Percentiles rank a stretch among this genome's conserved stretches.
Evolutionary conservation across 2,888 invertebrate species (phyloP).

Genomic region (Lasiommata megera): DNA sequence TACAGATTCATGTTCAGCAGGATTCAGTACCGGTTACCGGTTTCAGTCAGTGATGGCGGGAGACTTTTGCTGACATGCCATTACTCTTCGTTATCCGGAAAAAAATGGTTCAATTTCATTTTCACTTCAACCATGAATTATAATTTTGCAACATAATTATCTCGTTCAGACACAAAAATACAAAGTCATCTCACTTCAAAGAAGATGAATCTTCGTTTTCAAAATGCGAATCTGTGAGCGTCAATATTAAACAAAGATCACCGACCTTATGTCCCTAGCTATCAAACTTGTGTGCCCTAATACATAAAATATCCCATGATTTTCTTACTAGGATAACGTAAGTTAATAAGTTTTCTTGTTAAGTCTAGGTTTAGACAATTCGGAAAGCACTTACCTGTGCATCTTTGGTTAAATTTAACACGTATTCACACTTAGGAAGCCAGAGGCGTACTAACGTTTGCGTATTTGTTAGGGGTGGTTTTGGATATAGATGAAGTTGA

Average conservation of each 20-base stretch:
- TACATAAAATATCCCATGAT: too few relatives aligned
- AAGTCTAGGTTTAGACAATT: constrained; percentile 10
- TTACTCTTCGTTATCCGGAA: too few relatives aligned
- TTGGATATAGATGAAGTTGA: constrained; percentile 48
- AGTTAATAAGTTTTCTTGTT: not conserved
- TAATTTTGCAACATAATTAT: not conserved
- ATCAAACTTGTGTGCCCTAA: too few relatives aligned
- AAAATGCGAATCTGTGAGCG: not conserved
- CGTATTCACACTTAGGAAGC: constrained; percentile 44
- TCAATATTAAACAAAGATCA: not conserved
- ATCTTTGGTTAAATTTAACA: constrained; percentile 37
- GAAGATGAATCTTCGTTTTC: constrained; percentile 9
- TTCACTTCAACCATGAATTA: too few relatives aligned
- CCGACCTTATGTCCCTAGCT: not conserved
- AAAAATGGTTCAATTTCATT: too few relatives aligned
- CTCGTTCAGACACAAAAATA: constrained; percentile 6
- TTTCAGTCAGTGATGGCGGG: too few relatives aligned
- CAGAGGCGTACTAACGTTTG: constrained; percentile 50
- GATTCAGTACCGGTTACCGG: too few relatives aligned
- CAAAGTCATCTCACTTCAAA: constrained; percentile 7
- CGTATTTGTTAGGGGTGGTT: constrained; percentile 45
- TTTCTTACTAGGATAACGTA: not conserved
- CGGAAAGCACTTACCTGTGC: constrained; percentile 48
- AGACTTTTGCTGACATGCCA: too few relatives aligned
- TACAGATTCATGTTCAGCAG: too few relatives aligned